These are phyloP conservation scores for Xyrauchen texanus DNA, from an alignment of 2,113 vertebrate species.

Conservation along the genomic window DNA sequence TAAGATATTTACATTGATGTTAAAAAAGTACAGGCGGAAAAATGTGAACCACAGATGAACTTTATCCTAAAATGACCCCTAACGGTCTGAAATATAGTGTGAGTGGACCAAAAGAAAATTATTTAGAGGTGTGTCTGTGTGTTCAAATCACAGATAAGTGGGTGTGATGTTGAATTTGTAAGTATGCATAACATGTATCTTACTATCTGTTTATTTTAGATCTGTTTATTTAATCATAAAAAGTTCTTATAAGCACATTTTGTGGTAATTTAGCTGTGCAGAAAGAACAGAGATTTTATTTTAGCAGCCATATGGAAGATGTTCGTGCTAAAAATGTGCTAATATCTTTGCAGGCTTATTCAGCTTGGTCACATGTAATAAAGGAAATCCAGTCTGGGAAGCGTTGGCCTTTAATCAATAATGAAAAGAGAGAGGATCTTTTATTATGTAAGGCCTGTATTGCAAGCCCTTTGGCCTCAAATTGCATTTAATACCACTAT, in stretches of 20 bases:
- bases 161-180: no score
- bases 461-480: slow-evolving; percentile 8
- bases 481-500: slow-evolving; percentile 10
- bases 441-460: slow-evolving; percentile 24
- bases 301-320: slow-evolving; percentile 11
- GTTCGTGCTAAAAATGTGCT: slow-evolving; percentile 15
- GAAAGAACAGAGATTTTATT: no score
- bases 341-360: slow-evolving; percentile 7
- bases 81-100: slow-evolving; percentile 51
- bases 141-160: no score
- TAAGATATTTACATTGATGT: slow-evolving; percentile 47
- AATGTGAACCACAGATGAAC: slow-evolving; percentile 49
- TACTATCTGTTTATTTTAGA: no score
- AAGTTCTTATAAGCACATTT: no score
- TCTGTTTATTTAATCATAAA: no score
- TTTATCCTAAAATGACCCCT: slow-evolving; percentile 52
- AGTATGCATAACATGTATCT: no score
- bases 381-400: slow-evolving; percentile 33
- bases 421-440: slow-evolving; percentile 25
- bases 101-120: not conserved
- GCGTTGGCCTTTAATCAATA: slow-evolving; percentile 17
- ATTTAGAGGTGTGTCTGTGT: no score
- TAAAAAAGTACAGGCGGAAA: slow-evolving; percentile 49
- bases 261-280: no score
- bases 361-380: not conserved